These are phyloP conservation scores for Saccostrea glomerata DNA, from an alignment of 1,140 invertebrate species.

Conservation along the genomic window DNA sequence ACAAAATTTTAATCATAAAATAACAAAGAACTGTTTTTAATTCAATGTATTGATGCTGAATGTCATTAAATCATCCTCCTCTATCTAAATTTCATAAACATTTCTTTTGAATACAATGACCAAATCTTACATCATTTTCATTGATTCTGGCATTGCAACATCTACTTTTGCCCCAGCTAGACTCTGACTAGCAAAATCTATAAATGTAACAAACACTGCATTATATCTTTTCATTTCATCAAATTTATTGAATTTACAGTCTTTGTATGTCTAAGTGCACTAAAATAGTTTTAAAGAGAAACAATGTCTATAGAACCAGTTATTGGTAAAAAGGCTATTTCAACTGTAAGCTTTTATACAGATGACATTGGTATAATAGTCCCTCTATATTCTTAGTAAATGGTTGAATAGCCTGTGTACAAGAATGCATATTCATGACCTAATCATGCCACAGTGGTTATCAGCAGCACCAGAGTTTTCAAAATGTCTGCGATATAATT, in stretches of 20 bases:
- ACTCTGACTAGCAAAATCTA: not conserved
- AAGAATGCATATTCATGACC: conserved; percentile 24
- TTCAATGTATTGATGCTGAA: too few species aligned
- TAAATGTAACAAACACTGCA: not conserved
- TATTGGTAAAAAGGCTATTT: not conserved
- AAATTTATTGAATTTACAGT: conserved; percentile 10
- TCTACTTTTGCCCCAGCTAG: not conserved
- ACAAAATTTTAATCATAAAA: too few species aligned
- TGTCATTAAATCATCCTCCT: too few species aligned
- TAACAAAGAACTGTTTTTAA: too few species aligned
- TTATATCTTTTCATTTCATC: not conserved
- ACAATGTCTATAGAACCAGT: not conserved
- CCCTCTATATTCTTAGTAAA: not conserved
- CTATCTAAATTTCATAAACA: too few species aligned
- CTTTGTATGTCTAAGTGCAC: not conserved
- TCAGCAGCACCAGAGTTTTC: not conserved
- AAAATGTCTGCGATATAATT: not conserved
- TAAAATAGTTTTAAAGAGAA: too few species aligned
- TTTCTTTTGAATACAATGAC: too few species aligned
- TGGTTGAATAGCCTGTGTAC: not conserved
- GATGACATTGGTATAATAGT: not conserved
- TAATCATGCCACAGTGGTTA: not conserved
- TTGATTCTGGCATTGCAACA: not conserved
- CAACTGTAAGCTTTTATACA: not conserved
- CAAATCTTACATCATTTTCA: not conserved